Base-by-base conservation (phyloP, 2,797 vertebrate species). In the Graptemys geographica region DNA sequence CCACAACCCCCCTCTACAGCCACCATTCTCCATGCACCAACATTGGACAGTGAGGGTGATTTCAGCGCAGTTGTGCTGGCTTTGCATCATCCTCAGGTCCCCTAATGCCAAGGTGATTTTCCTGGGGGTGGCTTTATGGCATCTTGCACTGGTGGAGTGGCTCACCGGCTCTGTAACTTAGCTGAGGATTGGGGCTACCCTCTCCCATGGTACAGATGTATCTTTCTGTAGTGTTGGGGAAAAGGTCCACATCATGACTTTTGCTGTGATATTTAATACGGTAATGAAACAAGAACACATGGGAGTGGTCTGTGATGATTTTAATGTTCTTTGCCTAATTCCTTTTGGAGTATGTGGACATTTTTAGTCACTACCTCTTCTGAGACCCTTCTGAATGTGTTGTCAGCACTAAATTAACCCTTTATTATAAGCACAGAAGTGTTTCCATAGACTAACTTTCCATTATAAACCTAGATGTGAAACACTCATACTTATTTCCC, bases 301-400 rank as follows among this genome's bases (percentile, higher is more conserved):
- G 51, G 84, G 52, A 62, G 33, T n/a, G 33, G 62, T 69, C 72
- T 94, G 84, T 18, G 23, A 33, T 92, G 78, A 74, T 72, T 89
- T 93, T 84, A 95, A 88, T 69, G 6, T 56, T 83, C 87, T 93
- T 95, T 83, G 52, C 80, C 65, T 1, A 0, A 79, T 94, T 94
- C 15, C 33, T 90, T 95, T 94, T 87, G 44, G 44, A 87, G 76
- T 87, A 87, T 37, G 52, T 88, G 86, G 19, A 13, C 90, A 44
- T 95, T 95, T 11, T 95, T 28, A 83, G 72, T 84, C 92, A 83
- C 80, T 87, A 33, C 25, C 87, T 82, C 57, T 92, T 96, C 90
- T 85, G 65, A 41, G 89, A 91, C 51, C 83, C 33, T 85, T 89
- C 78, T 94, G 79, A 69, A 49, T 33, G 13, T 62, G 19, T 49